These are phyloP conservation scores for Drosophila willistoni DNA, from an alignment of 1,140 invertebrate species.

Conservation along the genomic window DNA sequence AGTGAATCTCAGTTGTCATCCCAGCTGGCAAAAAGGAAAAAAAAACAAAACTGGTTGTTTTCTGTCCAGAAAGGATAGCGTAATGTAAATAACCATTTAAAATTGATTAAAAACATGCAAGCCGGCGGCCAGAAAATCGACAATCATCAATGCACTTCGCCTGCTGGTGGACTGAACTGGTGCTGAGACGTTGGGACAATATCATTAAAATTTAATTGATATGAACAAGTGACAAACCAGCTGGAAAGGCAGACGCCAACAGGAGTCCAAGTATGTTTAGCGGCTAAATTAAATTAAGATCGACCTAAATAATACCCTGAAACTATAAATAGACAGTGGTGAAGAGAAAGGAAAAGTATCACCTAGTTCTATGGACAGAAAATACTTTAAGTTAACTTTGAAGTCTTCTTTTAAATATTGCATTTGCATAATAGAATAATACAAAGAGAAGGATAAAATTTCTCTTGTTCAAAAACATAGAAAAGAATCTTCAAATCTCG, in stretches of 20 bases:
- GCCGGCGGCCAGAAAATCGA: constrained; percentile 36
- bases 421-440: too few species aligned
- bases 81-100: constrained; percentile 76
- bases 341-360: too few species aligned
- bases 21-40: constrained; percentile 20
- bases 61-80: constrained; percentile 8
- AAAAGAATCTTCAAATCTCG: too few species aligned
- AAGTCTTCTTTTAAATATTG: too few species aligned
- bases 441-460: too few species aligned
- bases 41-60: constrained; percentile 36
- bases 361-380: too few species aligned
- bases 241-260: constrained; percentile 20
- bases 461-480: too few species aligned
- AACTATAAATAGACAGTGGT: background rate
- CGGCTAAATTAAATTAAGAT: background rate
- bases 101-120: constrained; percentile 78
- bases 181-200: constrained; percentile 46
- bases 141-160: constrained; percentile 12
- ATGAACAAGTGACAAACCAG: constrained; percentile 77
- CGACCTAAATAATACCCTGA: background rate
- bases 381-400: too few species aligned
- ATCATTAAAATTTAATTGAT: constrained; percentile 81
- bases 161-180: background rate
- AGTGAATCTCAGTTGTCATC: constrained; percentile 15
- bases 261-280: constrained; percentile 1